Conservation (phyloP, 2,888 invertebrate genomes). For the Spilarctia lutea region DNA sequence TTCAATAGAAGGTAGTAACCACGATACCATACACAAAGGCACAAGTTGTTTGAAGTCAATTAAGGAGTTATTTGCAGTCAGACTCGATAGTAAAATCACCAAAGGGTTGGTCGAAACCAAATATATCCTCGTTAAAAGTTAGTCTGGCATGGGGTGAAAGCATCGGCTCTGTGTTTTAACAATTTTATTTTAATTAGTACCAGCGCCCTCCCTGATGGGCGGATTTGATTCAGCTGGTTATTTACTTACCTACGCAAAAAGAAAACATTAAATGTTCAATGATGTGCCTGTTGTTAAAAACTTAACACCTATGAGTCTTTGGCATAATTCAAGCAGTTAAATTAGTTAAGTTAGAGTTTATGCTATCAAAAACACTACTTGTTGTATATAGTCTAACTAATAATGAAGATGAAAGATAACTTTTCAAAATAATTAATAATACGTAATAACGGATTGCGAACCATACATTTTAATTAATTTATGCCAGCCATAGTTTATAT, state of each 20-base stretch:
- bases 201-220: constrained; percentile 76
- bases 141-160: constrained; percentile 70
- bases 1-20: constrained; percentile 53
- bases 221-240: constrained; percentile 73
- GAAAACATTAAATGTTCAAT: constrained; percentile 27
- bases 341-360: no score
- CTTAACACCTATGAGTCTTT: constrained; percentile 15
- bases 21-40: constrained; percentile 70
- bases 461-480: no score
- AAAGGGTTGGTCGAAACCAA: constrained; percentile 85
- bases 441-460: no score
- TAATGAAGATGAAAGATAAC: no score
- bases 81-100: constrained; percentile 85
- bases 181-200: constrained; percentile 86
- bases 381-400: not conserved
- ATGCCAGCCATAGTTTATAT: no score
- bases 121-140: constrained; percentile 87
- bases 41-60: constrained; percentile 84
- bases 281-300: constrained; percentile 9
- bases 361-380: not conserved
- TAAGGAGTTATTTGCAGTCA: constrained; percentile 84
- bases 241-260: constrained; percentile 49
- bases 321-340: not conserved
- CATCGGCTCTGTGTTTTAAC: constrained; percentile 77
- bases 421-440: no score